Evolutionary conservation across 1,140 invertebrate species (phyloP).

Genomic region (Thaumetopoea pityocampa): DNA sequence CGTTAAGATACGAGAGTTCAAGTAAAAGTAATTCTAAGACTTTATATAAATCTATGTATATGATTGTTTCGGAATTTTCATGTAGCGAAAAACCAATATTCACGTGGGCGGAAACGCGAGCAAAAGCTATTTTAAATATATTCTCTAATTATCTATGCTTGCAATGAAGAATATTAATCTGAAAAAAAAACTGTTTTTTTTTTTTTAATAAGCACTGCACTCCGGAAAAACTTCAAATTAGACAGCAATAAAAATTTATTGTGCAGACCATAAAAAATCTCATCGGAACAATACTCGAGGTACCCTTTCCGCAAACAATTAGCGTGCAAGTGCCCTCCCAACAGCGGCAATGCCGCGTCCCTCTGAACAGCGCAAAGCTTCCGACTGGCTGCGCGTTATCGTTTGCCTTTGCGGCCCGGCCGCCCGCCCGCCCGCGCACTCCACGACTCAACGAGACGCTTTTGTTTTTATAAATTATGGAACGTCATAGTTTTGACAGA

Average conservation of each 20-base stretch:
- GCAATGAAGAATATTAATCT: no score
- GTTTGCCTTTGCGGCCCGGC: slow-evolving; percentile 51
- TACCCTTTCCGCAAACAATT: slow-evolving; percentile 73
- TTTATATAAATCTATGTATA: no score
- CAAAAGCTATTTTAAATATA: no score
- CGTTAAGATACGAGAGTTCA: no score
- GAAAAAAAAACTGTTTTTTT: no score
- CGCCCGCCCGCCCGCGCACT: slow-evolving; percentile 36
- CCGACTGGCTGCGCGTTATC: slow-evolving; percentile 54
- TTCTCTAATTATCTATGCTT: no score
- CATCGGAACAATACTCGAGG: slow-evolving; percentile 52
- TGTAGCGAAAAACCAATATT: no score
- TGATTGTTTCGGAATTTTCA: no score
- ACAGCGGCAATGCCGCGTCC: slow-evolving; percentile 64
- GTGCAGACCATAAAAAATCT: slow-evolving; percentile 38
- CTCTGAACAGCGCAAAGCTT: slow-evolving; percentile 47
- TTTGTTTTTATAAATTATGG: slow-evolving; percentile 52
- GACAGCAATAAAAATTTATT: slow-evolving; percentile 12
- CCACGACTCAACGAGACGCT: slow-evolving; percentile 35
- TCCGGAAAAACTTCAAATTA: no score
- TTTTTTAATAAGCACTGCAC: no score
- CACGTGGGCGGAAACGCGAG: no score
- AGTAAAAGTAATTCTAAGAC: no score
- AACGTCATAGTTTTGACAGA: slow-evolving; percentile 30
- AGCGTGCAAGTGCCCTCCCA: slow-evolving; percentile 61